Conservation (phyloP, 2,888 invertebrate genomes). For the Acanthosepion pharaonis region DNA sequence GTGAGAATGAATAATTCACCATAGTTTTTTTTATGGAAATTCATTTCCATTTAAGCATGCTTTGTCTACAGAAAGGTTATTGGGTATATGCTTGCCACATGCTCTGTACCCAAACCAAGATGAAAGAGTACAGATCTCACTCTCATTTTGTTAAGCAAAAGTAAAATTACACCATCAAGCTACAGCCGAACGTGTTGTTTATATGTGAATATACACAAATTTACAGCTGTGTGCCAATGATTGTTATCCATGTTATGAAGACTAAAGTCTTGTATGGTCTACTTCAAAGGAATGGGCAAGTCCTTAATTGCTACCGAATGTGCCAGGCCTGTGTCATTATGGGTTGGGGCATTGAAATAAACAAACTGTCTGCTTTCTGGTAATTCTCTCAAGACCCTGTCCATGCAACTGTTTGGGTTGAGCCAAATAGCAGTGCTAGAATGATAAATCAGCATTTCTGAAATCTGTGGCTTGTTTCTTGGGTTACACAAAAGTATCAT, state of each 20-base stretch:
- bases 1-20: not conserved
- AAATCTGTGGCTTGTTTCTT: not conserved
- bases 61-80: not conserved
- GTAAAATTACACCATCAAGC: not conserved
- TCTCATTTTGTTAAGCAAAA: not conserved
- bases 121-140: not conserved
- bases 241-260: not conserved
- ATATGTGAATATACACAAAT: conserved; percentile 23
- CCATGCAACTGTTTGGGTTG: not conserved
- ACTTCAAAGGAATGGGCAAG: conserved; percentile 12
- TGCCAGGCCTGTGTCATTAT: conserved; percentile 22
- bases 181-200: not conserved
- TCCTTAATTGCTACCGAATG: conserved; percentile 33
- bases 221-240: conserved; percentile 22
- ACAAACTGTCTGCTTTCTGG: conserved; percentile 33
- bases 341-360: not conserved
- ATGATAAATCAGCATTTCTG: not conserved
- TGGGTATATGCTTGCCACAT: not conserved
- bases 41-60: not conserved
- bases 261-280: not conserved
- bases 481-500: not conserved
- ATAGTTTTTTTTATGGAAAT: not conserved
- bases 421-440: not conserved
- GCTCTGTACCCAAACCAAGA: conserved; percentile 33
- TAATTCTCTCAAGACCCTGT: conserved; percentile 33